Percentiles rank a stretch among this genome's conserved stretches.
These are phyloP conservation scores for Xiphophorus maculatus DNA, from an alignment of 2,113 vertebrate genomes.

Conservation along the genomic window DNA sequence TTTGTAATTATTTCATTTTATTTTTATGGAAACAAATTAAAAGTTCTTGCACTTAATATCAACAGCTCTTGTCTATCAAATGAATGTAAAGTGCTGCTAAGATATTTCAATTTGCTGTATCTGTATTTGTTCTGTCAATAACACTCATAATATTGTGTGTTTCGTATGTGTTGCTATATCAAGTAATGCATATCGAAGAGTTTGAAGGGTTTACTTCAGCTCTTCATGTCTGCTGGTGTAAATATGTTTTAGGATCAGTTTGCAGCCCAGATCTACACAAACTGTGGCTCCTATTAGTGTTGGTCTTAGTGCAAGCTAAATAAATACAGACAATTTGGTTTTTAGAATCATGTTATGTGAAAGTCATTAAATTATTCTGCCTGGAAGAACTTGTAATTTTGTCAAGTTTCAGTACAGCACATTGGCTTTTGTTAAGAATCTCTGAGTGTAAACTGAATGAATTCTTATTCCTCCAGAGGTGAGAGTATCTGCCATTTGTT, in stretches of 20 bases:
- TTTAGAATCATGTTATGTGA: slow-evolving; percentile 46
- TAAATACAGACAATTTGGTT: slow-evolving; percentile 51
- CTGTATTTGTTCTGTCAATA: not conserved
- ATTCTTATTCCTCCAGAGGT: slow-evolving; percentile 58
- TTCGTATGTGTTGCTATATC: slow-evolving; percentile 35
- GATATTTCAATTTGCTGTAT: not conserved
- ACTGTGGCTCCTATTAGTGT: slow-evolving; percentile 37
- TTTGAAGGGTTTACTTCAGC: not conserved
- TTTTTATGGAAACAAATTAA: not conserved
- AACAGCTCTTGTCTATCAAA: not conserved
- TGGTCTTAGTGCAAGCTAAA: slow-evolving; percentile 41
- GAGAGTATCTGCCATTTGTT: slow-evolving; percentile 49
- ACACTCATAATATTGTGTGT: slow-evolving; percentile 6
- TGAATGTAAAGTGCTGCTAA: slow-evolving; percentile 17
- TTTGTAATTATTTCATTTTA: too few relatives aligned
- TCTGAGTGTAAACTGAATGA: slow-evolving; percentile 59
- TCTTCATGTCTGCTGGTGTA: slow-evolving; percentile 30
- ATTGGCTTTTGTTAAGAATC: slow-evolving; percentile 54
- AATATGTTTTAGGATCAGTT: slow-evolving; percentile 43
- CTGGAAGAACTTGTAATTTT: slow-evolving; percentile 53
- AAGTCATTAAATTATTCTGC: slow-evolving; percentile 57
- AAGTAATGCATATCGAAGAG: slow-evolving; percentile 19
- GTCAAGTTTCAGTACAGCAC: not conserved
- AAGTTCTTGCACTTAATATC: not conserved
- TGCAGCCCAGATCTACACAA: slow-evolving; percentile 17